Base-by-base conservation (phyloP, 2,888 invertebrate genomes). In the Oxyscelio sp. region DNA sequence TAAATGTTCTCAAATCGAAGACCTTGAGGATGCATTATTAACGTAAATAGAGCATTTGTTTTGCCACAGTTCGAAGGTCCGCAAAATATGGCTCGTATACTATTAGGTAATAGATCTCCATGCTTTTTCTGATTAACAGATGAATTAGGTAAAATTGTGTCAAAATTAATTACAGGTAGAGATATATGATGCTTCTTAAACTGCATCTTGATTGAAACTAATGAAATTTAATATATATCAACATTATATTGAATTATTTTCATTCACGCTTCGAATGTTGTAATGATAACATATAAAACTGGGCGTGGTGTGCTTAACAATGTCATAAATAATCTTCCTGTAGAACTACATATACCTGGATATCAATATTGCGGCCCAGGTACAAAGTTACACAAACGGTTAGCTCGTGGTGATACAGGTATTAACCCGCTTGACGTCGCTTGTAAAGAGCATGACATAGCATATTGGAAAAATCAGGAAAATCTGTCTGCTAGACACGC, bases 1-100 rank as follows among this genome's bases (percentile, higher is more conserved):
- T 65, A 65, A 22, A 65, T 15, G 52, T 65, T 65, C 52, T 65
- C 34, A 22, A 65, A 65, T 38, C 17, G 8, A 4, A 50, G n/a
- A 31, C 65, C 65, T 15, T 50, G 34, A 5, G 48, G 31, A 15
- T 48, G 5, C 3, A 48, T 2, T n/a, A 63, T 48, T 31, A 63
- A 48, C 2, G 63, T 4, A 0, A 63, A 31, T 0, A 63, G n/a
- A 48, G 38, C 63, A 31, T 63, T 63, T 1, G 63, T 48, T 63
- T 63, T 63, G 11, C 63, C 63, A 27, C 48, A 63, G 38, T 65
- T 34, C 13, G 1, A n/a, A 2, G 48, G 38, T 9, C 65, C 65
- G 2, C 9, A 11, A 2, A 65, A 9, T 9, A 65, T 50, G 24
- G 65, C 19, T 5, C 52, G 45, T 50, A 50, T 50, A 45, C n/a